Conservation (phyloP, 23 tunicate species). For the Halocynthia aurantium region DNA sequence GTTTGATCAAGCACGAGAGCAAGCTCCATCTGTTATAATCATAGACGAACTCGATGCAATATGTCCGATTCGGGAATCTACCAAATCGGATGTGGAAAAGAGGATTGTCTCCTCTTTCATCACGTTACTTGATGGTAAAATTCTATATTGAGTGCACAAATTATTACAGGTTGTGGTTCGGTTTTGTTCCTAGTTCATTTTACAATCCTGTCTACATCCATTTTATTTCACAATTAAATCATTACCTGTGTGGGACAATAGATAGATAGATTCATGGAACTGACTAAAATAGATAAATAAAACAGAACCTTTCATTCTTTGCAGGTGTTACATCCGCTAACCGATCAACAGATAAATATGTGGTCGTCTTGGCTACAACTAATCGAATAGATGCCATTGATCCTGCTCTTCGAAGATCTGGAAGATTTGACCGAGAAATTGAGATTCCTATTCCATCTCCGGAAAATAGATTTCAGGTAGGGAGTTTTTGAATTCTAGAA, state of each 20-base stretch:
- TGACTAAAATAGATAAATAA: no score
- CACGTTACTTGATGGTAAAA: constrained; percentile 40
- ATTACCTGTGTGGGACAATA: no score
- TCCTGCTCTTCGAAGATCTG: constrained; percentile 56
- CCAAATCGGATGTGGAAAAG: constrained; percentile 54
- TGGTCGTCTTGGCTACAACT: constrained; percentile 76
- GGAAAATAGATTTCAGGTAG: constrained; percentile 43
- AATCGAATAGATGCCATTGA: constrained; percentile 61
- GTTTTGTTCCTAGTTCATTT: no score
- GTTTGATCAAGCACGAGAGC: constrained; percentile 32
- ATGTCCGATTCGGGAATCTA: constrained; percentile 57
- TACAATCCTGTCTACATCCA: no score
- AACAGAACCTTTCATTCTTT: not conserved
- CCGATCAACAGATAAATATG: constrained; percentile 7
- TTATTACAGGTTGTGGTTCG: not conserved
- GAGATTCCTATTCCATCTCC: constrained; percentile 71
- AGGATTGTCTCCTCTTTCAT: constrained; percentile 55
- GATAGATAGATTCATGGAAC: no score
- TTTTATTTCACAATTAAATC: no score
- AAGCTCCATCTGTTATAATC: constrained; percentile 50
- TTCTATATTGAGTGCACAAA: not conserved
- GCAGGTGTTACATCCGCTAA: constrained; percentile 7
- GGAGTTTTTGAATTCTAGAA: not conserved
- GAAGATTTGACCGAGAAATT: constrained; percentile 74
- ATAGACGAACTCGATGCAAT: constrained; percentile 65